Evolutionary conservation across 2,113 vertebrate species (phyloP), one percentile per base, ranked within the genome.

Genomic region (Engystomops pustulosus): DNA sequence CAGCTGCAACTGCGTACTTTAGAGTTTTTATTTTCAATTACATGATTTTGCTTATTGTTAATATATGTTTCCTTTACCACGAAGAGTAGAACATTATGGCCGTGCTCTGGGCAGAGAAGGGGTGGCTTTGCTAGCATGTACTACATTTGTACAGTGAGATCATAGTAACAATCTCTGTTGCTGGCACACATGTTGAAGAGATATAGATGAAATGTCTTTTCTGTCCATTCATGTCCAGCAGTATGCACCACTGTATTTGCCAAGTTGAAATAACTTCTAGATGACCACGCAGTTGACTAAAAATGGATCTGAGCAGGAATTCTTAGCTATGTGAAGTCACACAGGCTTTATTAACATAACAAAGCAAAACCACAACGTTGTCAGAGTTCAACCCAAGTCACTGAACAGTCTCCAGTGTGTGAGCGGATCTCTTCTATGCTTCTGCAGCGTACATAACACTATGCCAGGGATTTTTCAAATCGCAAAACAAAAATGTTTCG

Each of bases 361-460:
- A 0, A 80, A 67, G 62, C 62, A 80, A 80, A 82, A 70, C 69
- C 0, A 0, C 20, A 18, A 34, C 1, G 17, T 14, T 0, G 47
- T 68, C 87, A 36, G 49, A 83, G 87, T 53, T 81, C 81, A 81
- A 23, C 69, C 53, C 8, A 79, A 87, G 75, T 77, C 60, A 80
- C 25, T 60, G 62, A 27, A 34, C 14, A 17, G 27, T 67, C 62
- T 2, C 62, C 15, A 67, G 30, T 18, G 27, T 67, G 62, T 67
- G 62, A 67, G 30, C 30, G 15, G 1, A 18, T 34, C 14, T 32
- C 32, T 17, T 65, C 60, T 2, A 1, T 62, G 14, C 12, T 27
- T 62, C 25, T 62, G 25, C 10, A 27, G 23, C 2, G 53, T 55
- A 23, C n/a, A 55, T 3, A 1, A 12, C 11, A 6, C 17, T 62